Conservation (phyloP, 2,113 vertebrate genomes). For the Arizona elegans region DNA sequence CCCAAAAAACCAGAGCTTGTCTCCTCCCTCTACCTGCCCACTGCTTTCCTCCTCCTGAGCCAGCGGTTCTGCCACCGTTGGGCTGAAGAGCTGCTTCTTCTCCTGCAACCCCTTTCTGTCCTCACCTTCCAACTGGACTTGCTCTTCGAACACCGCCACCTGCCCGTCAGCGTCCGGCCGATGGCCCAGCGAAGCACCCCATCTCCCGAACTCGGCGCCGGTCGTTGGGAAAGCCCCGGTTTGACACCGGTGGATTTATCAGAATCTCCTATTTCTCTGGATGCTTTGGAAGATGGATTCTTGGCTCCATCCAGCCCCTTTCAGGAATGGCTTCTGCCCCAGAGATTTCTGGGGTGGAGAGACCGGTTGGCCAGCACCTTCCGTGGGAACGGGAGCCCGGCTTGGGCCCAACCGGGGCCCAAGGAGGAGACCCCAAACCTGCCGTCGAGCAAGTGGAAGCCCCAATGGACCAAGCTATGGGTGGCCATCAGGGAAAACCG, state of each 20-base stretch:
- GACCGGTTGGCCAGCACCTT: constrained; percentile 75
- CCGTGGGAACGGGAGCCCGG: constrained; percentile 33
- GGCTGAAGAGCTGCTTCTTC: constrained; percentile 70
- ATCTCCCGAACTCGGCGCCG: fast-evolving
- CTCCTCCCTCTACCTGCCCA: constrained; percentile 67
- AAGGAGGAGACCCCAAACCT: not conserved
- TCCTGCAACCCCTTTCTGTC: constrained; percentile 74
- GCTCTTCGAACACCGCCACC: constrained; percentile 77
- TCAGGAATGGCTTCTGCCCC: constrained; percentile 74
- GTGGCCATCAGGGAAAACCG: not conserved
- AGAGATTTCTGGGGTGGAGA: constrained; percentile 82
- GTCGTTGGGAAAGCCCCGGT: fast-evolving
- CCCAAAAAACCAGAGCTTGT: constrained; percentile 54
- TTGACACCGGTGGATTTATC: fast-evolving
- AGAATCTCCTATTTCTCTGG: fast-evolving
- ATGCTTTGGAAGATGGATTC: not conserved
- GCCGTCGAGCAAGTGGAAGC: constrained; percentile 66
- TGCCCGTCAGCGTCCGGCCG: constrained; percentile 47
- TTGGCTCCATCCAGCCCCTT: constrained; percentile 5
- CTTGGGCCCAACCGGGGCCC: fast-evolving
- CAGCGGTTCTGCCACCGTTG: constrained; percentile 63
- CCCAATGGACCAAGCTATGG: constrained; percentile 61
- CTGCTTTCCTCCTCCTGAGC: constrained; percentile 71
- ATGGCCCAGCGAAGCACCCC: fast-evolving
- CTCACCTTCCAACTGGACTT: constrained; percentile 78